Evolutionary conservation across 2,797 vertebrate genomes (phyloP), one percentile per base, ranked within the genome.

Genomic region (Sebastiscus tertius): DNA sequence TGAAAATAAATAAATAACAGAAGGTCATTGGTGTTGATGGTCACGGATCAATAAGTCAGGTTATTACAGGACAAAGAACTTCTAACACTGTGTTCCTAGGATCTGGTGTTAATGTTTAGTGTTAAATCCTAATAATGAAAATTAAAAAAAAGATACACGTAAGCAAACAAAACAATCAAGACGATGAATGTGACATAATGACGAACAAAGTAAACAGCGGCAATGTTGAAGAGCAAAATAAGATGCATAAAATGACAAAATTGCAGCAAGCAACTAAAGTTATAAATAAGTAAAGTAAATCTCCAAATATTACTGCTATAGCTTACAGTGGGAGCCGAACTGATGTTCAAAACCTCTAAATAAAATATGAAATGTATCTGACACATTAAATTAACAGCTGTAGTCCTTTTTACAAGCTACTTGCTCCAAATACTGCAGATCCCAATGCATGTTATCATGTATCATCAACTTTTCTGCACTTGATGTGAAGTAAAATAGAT

Each of bases 11-110:
- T 74, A 60, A 60, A 62, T 74, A 63, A 27, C 61, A 42, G 36
- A 13, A 65, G 58, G 63, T 63, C 62, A 33, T 1, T 33, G n/a
- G 12, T 13, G 20, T 59, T 79, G 14, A 65, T 33, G 42, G 1
- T 58, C 42, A 6, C 27, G 9, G 66, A 62, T 70, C 70, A 27
- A 18, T 63, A 31, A 75, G 36, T 65, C 18, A 0, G 54, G 80
- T 83, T 70, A 76, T 36, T 63, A 18, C 49, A 56, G 80, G 62
- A 58, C 70, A 54, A 0, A 46, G 0, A 2, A 3, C 14, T 20
- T 6, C 14, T 18, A 46, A 60, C 0, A 55, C n/a, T 12, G 52
- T 11, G 52, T 0, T 8, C 42, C 0, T 46, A 18, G 14, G 0
- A 27, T 27, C 24, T 1, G 1, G 8, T 18, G 14, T 1, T 18